Evolutionary conservation across 2,888 invertebrate species (phyloP), one percentile per base, ranked within the genome.

Genomic region (Hirtodrosophila histrioides): DNA sequence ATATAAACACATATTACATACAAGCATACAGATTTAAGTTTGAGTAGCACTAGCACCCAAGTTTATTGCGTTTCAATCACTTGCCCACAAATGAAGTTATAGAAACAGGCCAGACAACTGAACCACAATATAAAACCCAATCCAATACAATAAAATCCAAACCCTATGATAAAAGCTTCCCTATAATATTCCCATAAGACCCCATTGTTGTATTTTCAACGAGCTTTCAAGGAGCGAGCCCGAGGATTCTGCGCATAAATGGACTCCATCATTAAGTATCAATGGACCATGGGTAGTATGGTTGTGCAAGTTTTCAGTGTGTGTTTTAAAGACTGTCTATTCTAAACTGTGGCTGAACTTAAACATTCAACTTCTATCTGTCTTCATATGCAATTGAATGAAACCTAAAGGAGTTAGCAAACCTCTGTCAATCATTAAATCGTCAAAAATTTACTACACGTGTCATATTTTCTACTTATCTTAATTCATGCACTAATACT

Each of bases 281-380:
- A 48, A 51, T 68, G 86, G 75, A 79, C 44, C 64, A 70, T 31
- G 89, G 90, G 89, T 89, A 90, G 84, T 86, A 89, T 88, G 82
- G 78, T 80, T 82, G 82, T 85, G 66, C 67, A 65, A 87, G 69
- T 85, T 75, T 58, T 82, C 43, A 58, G 77, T 81, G 73, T 73
- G 73, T 76, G 76, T 58, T 66, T 67, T 55, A 46, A 58, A 78
- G 58, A 35, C 73, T 58, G 53, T 63, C 51, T 62, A 37, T 73
- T 73, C 64, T 62, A 54, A 86, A 58, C 76, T 83, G 63, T 86
- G 72, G 63, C 66, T 82, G 72, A 65, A 58, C 65, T 56, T 31
- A 31, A 31, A 31, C 7, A 29, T 76, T 67, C 44, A 45, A 74
- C 45, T 64, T 63, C 53, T 56, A 44, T 79, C 64, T 86, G 61